Percentiles rank a stretch among this genome's conserved stretches.
Conservation (phyloP, 2,888 invertebrate species). For the Epinotia ramella region DNA sequence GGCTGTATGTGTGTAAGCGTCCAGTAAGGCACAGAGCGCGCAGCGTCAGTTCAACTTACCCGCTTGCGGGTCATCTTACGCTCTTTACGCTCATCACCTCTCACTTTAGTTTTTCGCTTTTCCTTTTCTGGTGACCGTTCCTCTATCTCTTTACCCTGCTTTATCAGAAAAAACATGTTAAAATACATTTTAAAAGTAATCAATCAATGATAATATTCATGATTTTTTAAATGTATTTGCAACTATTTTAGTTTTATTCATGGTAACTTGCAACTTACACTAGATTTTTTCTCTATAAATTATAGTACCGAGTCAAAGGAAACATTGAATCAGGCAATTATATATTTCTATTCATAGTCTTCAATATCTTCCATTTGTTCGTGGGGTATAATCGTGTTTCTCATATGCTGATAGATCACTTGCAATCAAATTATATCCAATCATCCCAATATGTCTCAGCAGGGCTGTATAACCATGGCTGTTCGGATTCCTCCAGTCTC, state of each 20-base stretch:
- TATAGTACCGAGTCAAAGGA: constrained; percentile 62
- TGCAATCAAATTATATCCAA: neutral
- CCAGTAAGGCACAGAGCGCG: neutral
- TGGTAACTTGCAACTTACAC: constrained; percentile 11
- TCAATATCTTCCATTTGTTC: constrained; percentile 13
- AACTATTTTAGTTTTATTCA: neutral
- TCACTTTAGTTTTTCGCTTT: constrained; percentile 88
- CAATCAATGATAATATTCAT: neutral
- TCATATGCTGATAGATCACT: constrained; percentile 18
- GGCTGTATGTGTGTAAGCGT: neutral
- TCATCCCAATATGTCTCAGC: neutral
- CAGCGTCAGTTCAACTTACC: constrained; percentile 75
- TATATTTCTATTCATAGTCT: constrained; percentile 19
- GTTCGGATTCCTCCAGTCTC: constrained; percentile 1
- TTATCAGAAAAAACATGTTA: constrained; percentile 65
- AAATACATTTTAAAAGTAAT: constrained; percentile 27
- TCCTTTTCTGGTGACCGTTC: constrained; percentile 88
- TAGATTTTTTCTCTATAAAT: constrained; percentile 1
- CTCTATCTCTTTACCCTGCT: constrained; percentile 86
- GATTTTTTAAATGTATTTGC: neutral
- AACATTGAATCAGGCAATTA: constrained; percentile 65
- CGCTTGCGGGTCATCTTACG: constrained; percentile 92
- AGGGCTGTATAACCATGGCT: neutral
- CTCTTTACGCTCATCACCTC: constrained; percentile 88
- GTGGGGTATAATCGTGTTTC: neutral